Evolutionary conservation across 2,797 vertebrate species (phyloP).

Genomic region (Austrolebias charrua): DNA sequence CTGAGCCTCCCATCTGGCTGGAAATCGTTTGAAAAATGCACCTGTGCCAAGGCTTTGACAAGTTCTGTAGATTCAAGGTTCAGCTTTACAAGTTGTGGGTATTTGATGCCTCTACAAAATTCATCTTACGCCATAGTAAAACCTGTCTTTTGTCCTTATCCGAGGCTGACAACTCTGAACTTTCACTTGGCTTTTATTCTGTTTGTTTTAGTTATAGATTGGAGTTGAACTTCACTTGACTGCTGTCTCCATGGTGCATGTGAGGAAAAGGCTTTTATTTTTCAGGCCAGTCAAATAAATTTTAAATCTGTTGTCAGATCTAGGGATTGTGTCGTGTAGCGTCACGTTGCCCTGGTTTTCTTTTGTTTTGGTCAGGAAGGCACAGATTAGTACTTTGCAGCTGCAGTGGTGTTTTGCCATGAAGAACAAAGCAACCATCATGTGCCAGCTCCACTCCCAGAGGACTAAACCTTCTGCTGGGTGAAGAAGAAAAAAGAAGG

Average conservation of each 20-base stretch:
- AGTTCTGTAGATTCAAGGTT: conserved; percentile 56
- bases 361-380: conserved; percentile 30
- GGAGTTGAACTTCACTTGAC: conserved; percentile 5
- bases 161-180: conserved; percentile 33
- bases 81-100: conserved; percentile 40
- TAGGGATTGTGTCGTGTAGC: conserved; percentile 7
- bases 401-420: conserved; percentile 33
- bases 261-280: conserved; percentile 24
- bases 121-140: conserved; percentile 24
- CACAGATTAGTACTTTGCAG: conserved; percentile 21
- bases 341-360: conserved; percentile 16
- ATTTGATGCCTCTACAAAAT: conserved; percentile 41
- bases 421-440: conserved; percentile 46
- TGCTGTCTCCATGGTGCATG: conserved; percentile 8
- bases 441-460: conserved; percentile 42
- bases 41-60: conserved; percentile 56
- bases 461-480: conserved; percentile 48
- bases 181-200: conserved; percentile 35
- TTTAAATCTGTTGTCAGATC: conserved; percentile 30
- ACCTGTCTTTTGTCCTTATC: conserved; percentile 34
- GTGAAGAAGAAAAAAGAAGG: conserved; percentile 34
- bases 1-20: conserved; percentile 43
- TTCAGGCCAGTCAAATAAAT: conserved; percentile 42
- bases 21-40: conserved; percentile 61
- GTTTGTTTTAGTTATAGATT: conserved; percentile 43